phyloP scores from a whole-genome alignment of 2,888 invertebrate genomes.

The Bruchidius siliquastri region DNA sequence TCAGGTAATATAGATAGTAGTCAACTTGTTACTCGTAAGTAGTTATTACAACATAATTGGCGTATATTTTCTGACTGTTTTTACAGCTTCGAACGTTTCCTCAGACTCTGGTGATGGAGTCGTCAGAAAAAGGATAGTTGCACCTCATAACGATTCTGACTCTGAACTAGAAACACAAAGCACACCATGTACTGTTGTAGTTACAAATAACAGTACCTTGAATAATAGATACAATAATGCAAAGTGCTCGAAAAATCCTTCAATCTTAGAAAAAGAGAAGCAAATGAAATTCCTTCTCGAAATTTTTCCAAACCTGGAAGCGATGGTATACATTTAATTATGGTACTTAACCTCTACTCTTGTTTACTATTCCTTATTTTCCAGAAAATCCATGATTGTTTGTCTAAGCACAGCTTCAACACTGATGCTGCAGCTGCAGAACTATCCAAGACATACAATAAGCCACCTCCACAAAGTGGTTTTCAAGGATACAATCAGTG shows the following conservation, averaged over 20 bases:
- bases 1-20: conserved; percentile 35
- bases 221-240: conserved; percentile 22
- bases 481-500: conserved; percentile 32
- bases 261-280: conserved; percentile 51
- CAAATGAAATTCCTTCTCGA: conserved; percentile 59
- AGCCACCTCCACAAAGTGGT: conserved; percentile 21
- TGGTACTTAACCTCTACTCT: background rate
- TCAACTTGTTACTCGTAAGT: conserved; percentile 33
- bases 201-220: conserved; percentile 18
- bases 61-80: background rate
- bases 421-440: conserved; percentile 56
- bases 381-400: conserved; percentile 53
- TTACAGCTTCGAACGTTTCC: conserved; percentile 27
- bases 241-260: conserved; percentile 29
- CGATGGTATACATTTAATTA: conserved; percentile 46
- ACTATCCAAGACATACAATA: conserved; percentile 38
- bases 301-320: conserved; percentile 59
- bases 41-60: conserved; percentile 5
- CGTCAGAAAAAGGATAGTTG: conserved; percentile 21
- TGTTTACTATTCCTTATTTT: conserved; percentile 6
- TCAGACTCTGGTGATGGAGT: conserved; percentile 9
- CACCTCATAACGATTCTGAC: conserved; percentile 50
- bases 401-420: conserved; percentile 55
- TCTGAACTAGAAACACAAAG: conserved; percentile 45
- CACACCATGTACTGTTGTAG: conserved; percentile 9